Base-by-base conservation (phyloP, 2,888 invertebrate species). In the Netelia fuscicornis region DNA sequence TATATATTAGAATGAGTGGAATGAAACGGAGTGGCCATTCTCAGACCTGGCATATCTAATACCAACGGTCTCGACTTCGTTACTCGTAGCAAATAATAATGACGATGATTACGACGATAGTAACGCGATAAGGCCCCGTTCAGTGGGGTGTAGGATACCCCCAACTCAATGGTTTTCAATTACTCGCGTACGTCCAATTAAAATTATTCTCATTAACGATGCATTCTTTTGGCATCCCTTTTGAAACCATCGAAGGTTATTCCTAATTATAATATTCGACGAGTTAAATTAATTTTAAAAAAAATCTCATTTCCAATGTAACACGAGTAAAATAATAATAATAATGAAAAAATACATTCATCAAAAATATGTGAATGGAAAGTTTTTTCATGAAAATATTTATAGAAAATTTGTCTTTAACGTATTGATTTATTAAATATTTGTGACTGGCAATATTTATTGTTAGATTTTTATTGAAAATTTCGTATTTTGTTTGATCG, bases 11-110 rank as follows among this genome's bases (percentile, higher is more conserved):
- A n/a, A n/a, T n/a, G n/a, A n/a, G n/a, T 20, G 20, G 20, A 58
- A 58, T 58, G 2, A 58, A 20, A 58, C 56, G 20, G 20, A 58
- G 48, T 48, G 56, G 30, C 6, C 17, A 58, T 58, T 58, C 56
- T 58, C 56, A 17, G 56, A 58, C 56, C 6, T 58, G 56, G 56
- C n/a, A 58, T 20, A 58, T 58, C 17, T 58, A 58, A 58, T 58
- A 58, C 9, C 17, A 8, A 2, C 56, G 17, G 20, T 20, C 56
- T 23, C 72, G 42, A 72, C n/a, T 42, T 72, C 23, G 72, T 44
- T 60, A 60, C 58, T 13, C 58, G 2, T 44, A 23, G n/a, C 37
- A 37, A 37, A 64, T 37, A 37, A 64, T 11, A 58, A 71, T 58
- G 30, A 58, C 6, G 37, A 58, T 56, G n/a, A 25, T 52, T 30